Evolutionary conservation across 2,797 vertebrate genomes (phyloP).

Genomic region (Typhlichthys eigenmanni): DNA sequence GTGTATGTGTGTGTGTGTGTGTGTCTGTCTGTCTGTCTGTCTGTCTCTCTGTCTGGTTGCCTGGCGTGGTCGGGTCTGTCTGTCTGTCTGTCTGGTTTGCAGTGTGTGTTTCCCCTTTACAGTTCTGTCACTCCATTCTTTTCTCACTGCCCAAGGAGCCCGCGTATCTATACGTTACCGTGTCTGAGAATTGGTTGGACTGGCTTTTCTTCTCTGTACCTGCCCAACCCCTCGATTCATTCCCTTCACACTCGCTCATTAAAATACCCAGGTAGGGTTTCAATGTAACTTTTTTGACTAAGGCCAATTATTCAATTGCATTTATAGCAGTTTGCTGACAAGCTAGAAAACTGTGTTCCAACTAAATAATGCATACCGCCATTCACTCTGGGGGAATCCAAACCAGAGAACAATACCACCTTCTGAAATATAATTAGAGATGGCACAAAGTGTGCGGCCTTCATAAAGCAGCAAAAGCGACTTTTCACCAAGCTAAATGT

Average conservation of each 20-base stretch:
- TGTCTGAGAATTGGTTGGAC: background rate
- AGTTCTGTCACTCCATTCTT: no score
- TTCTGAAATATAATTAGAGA: constrained; percentile 21
- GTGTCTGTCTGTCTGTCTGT: constrained; percentile 10
- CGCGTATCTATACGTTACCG: no score
- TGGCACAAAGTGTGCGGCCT: constrained; percentile 17
- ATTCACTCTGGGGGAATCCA: constrained; percentile 7
- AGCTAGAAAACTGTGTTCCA: background rate
- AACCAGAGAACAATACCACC: constrained; percentile 21
- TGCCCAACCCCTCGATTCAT: constrained; percentile 9
- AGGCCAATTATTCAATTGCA: background rate
- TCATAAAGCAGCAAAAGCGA: constrained; percentile 16
- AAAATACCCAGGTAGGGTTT: constrained; percentile 1
- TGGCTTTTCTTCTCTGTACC: constrained; percentile 2
- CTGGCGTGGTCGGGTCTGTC: constrained; percentile 12
- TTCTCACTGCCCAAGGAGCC: no score
- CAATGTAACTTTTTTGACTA: background rate
- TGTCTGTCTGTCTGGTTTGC: background rate
- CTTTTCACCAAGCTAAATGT: constrained; percentile 22
- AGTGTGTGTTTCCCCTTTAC: no score
- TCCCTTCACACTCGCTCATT: background rate
- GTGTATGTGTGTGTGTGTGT: constrained; percentile 5
- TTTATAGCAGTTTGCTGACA: constrained; percentile 3
- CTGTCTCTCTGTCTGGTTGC: constrained; percentile 10
- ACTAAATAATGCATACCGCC: background rate